Evolutionary conservation across 2,888 invertebrate species (phyloP), one percentile per base, ranked within the genome.

Genomic region (Ganaspis brasiliensis): DNA sequence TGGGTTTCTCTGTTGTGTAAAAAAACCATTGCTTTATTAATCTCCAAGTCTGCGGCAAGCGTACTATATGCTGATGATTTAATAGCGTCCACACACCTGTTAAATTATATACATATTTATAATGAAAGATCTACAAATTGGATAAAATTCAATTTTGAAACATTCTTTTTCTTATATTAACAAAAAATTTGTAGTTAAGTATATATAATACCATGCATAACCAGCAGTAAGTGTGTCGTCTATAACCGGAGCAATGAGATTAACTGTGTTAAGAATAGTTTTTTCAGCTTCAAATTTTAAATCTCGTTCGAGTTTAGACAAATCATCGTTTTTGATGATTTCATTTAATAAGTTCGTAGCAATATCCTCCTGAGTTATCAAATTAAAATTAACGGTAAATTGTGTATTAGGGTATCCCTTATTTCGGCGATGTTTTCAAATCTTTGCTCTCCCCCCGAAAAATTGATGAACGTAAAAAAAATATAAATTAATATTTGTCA

Each of bases 51-150:
- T 85, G 95, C 96, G 57, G 97, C 98, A 81, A 97, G 93, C 89
- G 94, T 94, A 49, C 95, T 94, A 86, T 96, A 97, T 89, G 95
- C 95, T n/a, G 98, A 98, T 63, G 96, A 95, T 89, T 98, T 97
- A 72, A 99, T 96, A 24, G 97, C 95, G 85, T 98, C 98, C 73
- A 98, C 97, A 91, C 99, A 99, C 98, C 98, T 98, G 26, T 59
- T 21, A 31, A 70, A 56, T n/a, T n/a, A n/a, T n/a, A n/a, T n/a
- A n/a, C n/a, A n/a, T n/a, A n/a, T n/a, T n/a, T n/a, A n/a, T n/a
- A n/a, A n/a, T n/a, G n/a, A n/a, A n/a, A n/a, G n/a, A n/a, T n/a
- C n/a, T n/a, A n/a, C n/a, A n/a, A n/a, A n/a, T n/a, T 16, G 19
- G 9, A 63, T n/a, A 9, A 67, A 49, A 14, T 31, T 35, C 5